Base-by-base conservation (phyloP, 2,113 vertebrate species). In the Ameiurus melas region DNA sequence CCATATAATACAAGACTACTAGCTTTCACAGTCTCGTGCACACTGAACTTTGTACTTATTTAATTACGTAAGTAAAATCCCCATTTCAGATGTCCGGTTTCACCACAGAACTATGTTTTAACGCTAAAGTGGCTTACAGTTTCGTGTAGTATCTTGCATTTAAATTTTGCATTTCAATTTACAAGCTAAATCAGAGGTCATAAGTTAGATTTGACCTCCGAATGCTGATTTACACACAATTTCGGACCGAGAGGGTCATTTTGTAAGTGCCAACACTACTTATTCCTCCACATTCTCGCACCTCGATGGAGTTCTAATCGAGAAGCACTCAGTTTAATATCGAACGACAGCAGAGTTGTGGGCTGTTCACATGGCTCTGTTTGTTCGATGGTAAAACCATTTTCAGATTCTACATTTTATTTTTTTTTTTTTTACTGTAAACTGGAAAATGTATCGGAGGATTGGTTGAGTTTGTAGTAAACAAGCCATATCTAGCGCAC, bases 1-100 rank as follows among this genome's bases (percentile, higher is more conserved):
- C 77, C 84, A 62, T 39, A 81, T 60, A 66, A 47, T 62, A n/a
- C 47, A 60, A 62, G 39, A 36, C 60, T 71, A n/a, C 53, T 47
- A 47, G 60, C 39, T 71, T 36, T 89, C 58, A 80, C 53, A 60
- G 33, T 83, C 64, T 30, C 62, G 14, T 86, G n/a, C 20, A 66
- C 68, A 27, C 58, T 70, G 47, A 36, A 60, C 58, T 58, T 58
- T 51, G 73, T 88, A 87, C 86, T 90, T 86, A 91, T 47, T 60
- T 79, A 90, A 91, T 94, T 91, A 92, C 91, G 75, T 90, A 92
- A 94, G 91, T 90, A 91, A 90, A 92, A 94, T 92, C 88, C 91
- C 90, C 75, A 87, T 89, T 79, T 53, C 81, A 87, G 82, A 81
- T 53, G 39, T 64, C 71, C 58, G 53, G 83, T 62, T 90, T 58